Conservation (phyloP, 1,140 invertebrate genomes). For the Macrobrachium nipponense region DNA sequence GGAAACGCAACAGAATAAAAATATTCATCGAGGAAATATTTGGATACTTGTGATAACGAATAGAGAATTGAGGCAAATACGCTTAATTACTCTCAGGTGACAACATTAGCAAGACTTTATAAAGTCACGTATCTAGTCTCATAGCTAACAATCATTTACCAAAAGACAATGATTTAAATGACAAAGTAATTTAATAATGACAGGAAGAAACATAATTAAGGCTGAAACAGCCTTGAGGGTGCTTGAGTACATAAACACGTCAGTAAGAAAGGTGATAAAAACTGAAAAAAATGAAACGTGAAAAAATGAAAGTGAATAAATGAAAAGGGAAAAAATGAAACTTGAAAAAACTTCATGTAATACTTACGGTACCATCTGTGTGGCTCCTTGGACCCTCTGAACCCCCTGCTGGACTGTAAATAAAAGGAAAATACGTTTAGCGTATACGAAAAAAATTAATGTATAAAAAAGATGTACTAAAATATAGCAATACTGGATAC, state of each 20-base stretch:
- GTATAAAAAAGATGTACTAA: not conserved
- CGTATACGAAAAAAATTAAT: not conserved
- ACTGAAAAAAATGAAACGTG: too few species aligned
- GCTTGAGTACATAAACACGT: too few species aligned
- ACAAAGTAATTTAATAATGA: not conserved
- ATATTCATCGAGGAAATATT: too few species aligned
- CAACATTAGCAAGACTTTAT: too few species aligned
- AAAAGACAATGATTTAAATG: not conserved
- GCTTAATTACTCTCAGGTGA: too few species aligned
- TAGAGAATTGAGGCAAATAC: too few species aligned
- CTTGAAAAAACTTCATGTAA: not conserved
- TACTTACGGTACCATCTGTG: slow-evolving; percentile 46
- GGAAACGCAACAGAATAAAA: too few species aligned
- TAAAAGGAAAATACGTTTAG: not conserved
- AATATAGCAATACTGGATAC: too few species aligned
- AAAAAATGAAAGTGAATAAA: not conserved
- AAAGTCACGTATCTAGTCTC: too few species aligned
- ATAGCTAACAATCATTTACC: not conserved
- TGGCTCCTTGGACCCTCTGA: slow-evolving; percentile 42
- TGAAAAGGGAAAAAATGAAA: not conserved
- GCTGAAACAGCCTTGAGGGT: not conserved
- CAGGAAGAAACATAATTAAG: too few species aligned
- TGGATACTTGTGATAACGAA: too few species aligned
- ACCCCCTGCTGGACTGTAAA: slow-evolving; percentile 48
- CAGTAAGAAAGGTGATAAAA: too few species aligned